Percentiles rank a stretch among this genome's conserved stretches.
phyloP scores from a whole-genome alignment of 2,888 invertebrate species.

The Ernsta delagoae region DNA sequence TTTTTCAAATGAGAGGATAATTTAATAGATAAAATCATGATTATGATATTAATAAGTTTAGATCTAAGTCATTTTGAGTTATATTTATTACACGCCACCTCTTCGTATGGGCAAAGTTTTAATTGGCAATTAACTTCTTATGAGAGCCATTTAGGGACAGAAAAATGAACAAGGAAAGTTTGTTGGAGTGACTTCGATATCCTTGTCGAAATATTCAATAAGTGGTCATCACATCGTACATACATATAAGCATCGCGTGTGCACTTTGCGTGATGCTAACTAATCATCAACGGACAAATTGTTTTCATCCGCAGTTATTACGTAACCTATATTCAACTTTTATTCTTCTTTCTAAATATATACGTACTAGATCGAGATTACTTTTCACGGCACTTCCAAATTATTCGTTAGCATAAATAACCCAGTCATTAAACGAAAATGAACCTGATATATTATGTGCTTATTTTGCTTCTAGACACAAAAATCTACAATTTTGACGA shows the following conservation, averaged over 20 bases:
- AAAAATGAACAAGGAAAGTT: constrained; percentile 18
- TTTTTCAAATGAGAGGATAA: not conserved
- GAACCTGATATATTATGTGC: not conserved
- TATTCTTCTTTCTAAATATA: constrained; percentile 4
- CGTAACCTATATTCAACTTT: constrained; percentile 21
- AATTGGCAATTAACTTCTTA: constrained; percentile 29
- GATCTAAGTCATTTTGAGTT: too few species aligned
- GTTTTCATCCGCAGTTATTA: constrained; percentile 51
- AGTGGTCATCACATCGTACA: constrained; percentile 10
- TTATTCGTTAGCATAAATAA: not conserved
- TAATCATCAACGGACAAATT: constrained; percentile 58
- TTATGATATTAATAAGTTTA: too few species aligned
- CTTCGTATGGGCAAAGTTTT: constrained; percentile 28
- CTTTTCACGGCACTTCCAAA: not conserved
- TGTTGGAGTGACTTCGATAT: constrained; percentile 1
- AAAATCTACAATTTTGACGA: not conserved
- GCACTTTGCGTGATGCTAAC: constrained; percentile 52
- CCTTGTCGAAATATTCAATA: constrained; percentile 23
- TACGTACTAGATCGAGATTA: not conserved
- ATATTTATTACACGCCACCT: constrained; percentile 1
- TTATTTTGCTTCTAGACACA: not conserved
- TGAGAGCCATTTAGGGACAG: constrained; percentile 21
- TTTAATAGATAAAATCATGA: too few species aligned
- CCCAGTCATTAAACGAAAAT: not conserved
- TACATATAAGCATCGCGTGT: constrained; percentile 48